Evolutionary conservation across 2,888 invertebrate genomes (phyloP).

Genomic region (Caenorhabditis afra): DNA sequence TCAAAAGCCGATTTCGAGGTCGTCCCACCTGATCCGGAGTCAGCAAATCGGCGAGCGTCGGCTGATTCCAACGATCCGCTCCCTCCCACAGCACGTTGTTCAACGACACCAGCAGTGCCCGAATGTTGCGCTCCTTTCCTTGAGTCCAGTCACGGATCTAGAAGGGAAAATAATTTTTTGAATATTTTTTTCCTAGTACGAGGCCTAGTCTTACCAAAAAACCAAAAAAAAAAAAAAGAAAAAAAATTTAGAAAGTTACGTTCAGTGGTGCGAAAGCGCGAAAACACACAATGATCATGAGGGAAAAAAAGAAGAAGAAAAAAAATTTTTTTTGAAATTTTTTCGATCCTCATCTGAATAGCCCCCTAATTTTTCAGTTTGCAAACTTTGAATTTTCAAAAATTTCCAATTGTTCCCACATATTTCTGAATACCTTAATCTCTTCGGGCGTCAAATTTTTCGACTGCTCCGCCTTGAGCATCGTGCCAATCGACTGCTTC

Average conservation of each 20-base stretch:
- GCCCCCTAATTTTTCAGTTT: too few relatives aligned
- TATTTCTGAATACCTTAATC: constrained; percentile 29
- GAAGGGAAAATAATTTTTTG: constrained; percentile 7
- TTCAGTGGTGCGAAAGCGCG: too few relatives aligned
- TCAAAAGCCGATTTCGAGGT: too few relatives aligned
- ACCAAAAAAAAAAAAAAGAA: too few relatives aligned
- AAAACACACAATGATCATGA: too few relatives aligned
- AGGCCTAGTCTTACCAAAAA: too few relatives aligned
- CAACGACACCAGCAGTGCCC: constrained; percentile 94
- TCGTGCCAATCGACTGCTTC: constrained; percentile 55
- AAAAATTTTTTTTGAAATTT: too few relatives aligned
- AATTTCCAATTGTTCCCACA: constrained; percentile 1
- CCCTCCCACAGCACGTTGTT: constrained; percentile 86
- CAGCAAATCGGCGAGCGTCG: constrained; percentile 95
- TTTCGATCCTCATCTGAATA: too few relatives aligned
- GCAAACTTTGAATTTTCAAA: too few relatives aligned
- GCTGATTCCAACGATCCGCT: constrained; percentile 90
- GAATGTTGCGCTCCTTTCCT: constrained; percentile 96
- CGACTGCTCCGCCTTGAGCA: constrained; percentile 56
- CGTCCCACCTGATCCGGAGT: constrained; percentile 89
- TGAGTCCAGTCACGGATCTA: constrained; percentile 88
- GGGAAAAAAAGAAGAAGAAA: too few relatives aligned
- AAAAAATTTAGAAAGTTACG: too few relatives aligned
- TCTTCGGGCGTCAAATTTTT: constrained; percentile 63
- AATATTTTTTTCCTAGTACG: too few relatives aligned